Percentiles rank a stretch among this genome's conserved stretches.
Conservation (phyloP, 2,888 invertebrate genomes). For the Sesamia inferens region DNA sequence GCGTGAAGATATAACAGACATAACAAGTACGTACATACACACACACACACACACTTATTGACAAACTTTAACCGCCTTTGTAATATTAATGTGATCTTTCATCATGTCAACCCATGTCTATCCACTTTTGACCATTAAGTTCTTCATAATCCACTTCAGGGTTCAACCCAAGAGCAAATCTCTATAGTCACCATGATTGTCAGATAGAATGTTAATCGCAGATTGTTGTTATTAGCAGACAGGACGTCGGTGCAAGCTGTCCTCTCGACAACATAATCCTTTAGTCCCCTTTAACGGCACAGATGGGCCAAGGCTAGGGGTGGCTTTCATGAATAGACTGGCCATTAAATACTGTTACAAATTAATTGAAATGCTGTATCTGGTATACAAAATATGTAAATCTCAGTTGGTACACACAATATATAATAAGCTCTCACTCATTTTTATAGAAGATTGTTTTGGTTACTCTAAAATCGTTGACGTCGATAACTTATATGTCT, state of each 20-base stretch:
- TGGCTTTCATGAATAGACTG: not conserved
- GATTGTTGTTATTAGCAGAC: conserved; percentile 21
- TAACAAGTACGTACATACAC: no score
- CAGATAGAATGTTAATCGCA: conserved; percentile 28
- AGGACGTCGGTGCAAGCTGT: conserved; percentile 7
- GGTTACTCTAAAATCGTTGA: no score
- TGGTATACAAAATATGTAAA: no score
- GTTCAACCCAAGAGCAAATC: conserved; percentile 5
- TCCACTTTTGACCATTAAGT: not conserved
- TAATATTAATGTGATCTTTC: not conserved
- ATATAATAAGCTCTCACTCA: not conserved
- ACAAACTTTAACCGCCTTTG: no score
- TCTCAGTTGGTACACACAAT: no score
- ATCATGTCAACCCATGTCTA: not conserved
- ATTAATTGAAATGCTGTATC: not conserved
- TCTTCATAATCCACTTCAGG: not conserved
- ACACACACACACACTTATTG: no score
- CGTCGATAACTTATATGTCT: no score
- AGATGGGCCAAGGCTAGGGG: not conserved
- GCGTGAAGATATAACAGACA: no score
- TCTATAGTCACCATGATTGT: not conserved
- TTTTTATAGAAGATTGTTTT: not conserved
- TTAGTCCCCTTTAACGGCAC: conserved; percentile 17
- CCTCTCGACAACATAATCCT: conserved; percentile 28
- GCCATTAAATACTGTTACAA: not conserved